Percentiles rank a stretch among this genome's conserved stretches.
Conservation (phyloP, 2,113 vertebrate species). For the Merops nubicus region DNA sequence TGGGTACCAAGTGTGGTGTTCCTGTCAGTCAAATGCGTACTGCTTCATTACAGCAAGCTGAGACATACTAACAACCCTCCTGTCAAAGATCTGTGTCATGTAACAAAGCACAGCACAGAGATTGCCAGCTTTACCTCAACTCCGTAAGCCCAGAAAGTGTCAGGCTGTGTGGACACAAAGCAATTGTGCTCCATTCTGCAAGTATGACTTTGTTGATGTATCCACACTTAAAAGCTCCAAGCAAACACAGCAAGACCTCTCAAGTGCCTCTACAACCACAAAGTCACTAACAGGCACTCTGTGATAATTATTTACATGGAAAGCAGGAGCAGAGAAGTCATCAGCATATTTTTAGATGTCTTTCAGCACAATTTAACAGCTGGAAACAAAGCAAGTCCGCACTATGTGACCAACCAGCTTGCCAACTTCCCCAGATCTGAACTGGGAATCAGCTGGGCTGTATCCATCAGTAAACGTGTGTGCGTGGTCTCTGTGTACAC, state of each 20-base stretch:
- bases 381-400: slow-evolving; percentile 61
- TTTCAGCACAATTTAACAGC: slow-evolving; percentile 54
- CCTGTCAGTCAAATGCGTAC: fast-evolving
- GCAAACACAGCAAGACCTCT: background rate
- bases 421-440: background rate
- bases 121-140: no score
- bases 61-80: background rate
- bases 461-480: background rate
- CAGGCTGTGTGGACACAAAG: background rate
- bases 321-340: background rate
- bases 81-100: background rate
- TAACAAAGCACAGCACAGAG: background rate
- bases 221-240: background rate
- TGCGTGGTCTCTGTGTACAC: background rate
- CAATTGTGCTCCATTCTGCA: background rate
- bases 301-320: background rate
- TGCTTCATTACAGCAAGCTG: background rate
- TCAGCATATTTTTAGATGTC: slow-evolving; percentile 58
- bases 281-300: background rate
- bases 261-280: background rate
- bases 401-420: background rate
- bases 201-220: background rate
- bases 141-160: background rate
- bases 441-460: background rate
- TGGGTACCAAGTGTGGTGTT: background rate